Base-by-base conservation (phyloP, 2,797 vertebrate genomes). In the Coccyzus lansbergi region DNA sequence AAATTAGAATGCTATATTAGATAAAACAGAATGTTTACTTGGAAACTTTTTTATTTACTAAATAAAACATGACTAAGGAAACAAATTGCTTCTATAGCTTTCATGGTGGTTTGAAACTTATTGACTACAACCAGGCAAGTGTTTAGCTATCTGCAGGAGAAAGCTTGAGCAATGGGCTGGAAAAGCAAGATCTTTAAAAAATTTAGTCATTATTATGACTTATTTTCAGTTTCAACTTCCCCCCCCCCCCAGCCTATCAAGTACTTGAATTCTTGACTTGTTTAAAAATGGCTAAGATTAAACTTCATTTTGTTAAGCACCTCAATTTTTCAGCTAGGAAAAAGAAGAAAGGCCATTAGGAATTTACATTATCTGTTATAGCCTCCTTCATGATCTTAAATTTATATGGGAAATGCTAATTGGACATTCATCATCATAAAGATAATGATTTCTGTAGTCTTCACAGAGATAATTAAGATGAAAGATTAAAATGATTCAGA, bases 391-490 rank as follows among this genome's bases (percentile, higher is more conserved):
- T 96, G 97, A 97, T 97, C 94, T 96, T 93, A 97, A 98, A 98
- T 98, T 98, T 98, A 97, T 98, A 98, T 96, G 97, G 97, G 96
- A 98, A 98, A 98, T 96, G 85, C 95, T 98, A 98, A 98, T 98
- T 98, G 97, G 95, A 97, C 4, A 77, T 98, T 98, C 97, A 98
- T 98, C 97, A 97, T 97, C 29, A 92, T 97, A 97, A 97, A 97
- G 97, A 96, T 98, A 97, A 97, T 98, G 97, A 98, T 98, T 98
- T 97, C 97, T 98, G 92, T 97, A 97, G 93, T 97, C 97, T 97
- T 90, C 16, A 3, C 96, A 86, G 94, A 91, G 96, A 97, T 98
- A 98, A 98, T 98, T 97, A 98, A 98, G 97, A 98, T 96, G 96
- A 97, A 98, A 97, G 96, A 98, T 97, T 97, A 97, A 97, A 97